Evolutionary conservation across 2,113 vertebrate species (phyloP), one percentile per base, ranked within the genome.

Genomic region (Prolemur simus): DNA sequence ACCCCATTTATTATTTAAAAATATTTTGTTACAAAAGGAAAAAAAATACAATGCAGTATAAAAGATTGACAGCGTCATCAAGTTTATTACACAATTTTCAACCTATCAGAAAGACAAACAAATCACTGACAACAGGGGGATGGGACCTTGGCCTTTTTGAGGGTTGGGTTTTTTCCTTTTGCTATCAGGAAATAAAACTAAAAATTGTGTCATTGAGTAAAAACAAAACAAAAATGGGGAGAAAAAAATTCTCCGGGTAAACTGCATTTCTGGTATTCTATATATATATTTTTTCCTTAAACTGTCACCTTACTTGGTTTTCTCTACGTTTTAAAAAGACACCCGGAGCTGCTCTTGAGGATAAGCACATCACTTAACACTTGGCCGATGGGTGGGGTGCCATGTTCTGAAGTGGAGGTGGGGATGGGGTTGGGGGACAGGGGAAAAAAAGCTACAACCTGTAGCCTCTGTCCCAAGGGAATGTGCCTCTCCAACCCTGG

Each of bases 71-170:
- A 98, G 98, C 14, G 98, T 99, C 98, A 99, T 99, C 97, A 97
- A 99, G 98, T 99, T 99, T 99, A 99, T 99, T 99, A 98, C 98
- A 99, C 99, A 98, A 98, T 98, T 98, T 98, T 97, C 98, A 99
- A 98, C 98, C 98, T 98, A 99, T 98, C 98, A 95, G 98, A 98
- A 99, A 99, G 98, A 98, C 98, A 99, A 97, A 96, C 98, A 98
- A 98, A 97, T 98, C 98, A 98, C 98, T 87, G 98, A 96, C 98
- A 98, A 98, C 98, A 97, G 98, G 98, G 98, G 98, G 95, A 91
- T 34, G 94, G 98, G 98, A 95, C 96, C 97, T 78, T 98, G 71
- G 94, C 98, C 97, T 98, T 94, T 97, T 96, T 76, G 83, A 91
- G 96, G 97, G 78, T 9, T 78, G 88, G 82, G 56, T 21, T 83